Percentiles rank a stretch among this genome's conserved stretches.
Evolutionary conservation across 1,140 invertebrate genomes (phyloP).

Genomic region (Drosophila rufa): DNA sequence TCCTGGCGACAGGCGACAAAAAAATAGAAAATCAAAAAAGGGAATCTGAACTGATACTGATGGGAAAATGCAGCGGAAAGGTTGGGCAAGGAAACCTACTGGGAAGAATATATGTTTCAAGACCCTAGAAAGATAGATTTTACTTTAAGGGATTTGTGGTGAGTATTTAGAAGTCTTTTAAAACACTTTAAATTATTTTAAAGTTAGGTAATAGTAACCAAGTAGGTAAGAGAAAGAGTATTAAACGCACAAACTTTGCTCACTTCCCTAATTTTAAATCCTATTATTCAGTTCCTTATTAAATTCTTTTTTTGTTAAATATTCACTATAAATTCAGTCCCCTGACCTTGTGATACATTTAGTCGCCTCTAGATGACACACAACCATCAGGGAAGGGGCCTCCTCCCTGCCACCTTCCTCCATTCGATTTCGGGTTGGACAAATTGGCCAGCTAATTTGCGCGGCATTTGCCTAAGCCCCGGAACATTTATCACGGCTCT

Average conservation of each 20-base stretch:
- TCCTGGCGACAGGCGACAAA: neutral
- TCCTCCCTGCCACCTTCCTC: neutral
- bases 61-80: neutral
- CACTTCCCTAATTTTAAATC: neutral
- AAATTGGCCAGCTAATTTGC: constrained; percentile 76
- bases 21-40: neutral
- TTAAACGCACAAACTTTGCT: too few species aligned
- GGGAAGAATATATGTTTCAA: constrained; percentile 4
- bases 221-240: too few species aligned
- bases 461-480: constrained; percentile 65
- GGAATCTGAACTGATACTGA: neutral
- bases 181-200: too few species aligned
- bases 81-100: too few species aligned
- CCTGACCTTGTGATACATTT: constrained; percentile 18
- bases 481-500: constrained; percentile 69
- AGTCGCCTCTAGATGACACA: constrained; percentile 1
- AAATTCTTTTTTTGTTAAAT: neutral
- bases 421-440: constrained; percentile 54
- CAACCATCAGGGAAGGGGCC: constrained; percentile 2
- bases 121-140: too few species aligned
- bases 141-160: too few species aligned
- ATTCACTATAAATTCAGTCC: too few species aligned
- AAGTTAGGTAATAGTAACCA: too few species aligned
- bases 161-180: too few species aligned
- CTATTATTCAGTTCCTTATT: fast-evolving